These are phyloP conservation scores for Schrankia costaestrigalis DNA, from an alignment of 2,888 invertebrate species.

Conservation along the genomic window DNA sequence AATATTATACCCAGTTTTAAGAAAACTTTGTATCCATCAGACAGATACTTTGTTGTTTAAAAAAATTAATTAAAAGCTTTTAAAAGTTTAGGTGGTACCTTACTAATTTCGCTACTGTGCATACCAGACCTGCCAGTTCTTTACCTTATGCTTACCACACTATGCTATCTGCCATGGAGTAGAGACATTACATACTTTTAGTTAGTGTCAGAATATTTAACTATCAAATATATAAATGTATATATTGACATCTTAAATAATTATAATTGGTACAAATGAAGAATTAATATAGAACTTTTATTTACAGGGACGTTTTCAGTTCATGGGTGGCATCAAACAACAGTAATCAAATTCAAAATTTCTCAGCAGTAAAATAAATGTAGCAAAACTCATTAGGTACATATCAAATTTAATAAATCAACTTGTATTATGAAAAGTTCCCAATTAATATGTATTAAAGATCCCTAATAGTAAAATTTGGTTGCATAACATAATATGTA, in stretches of 20 bases:
- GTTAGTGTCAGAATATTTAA: too few relatives aligned
- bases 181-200: neutral
- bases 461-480: constrained; percentile 8
- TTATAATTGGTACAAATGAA: too few relatives aligned
- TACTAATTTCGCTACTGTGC: too few relatives aligned
- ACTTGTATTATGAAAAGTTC: constrained; percentile 24
- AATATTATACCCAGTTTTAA: too few relatives aligned
- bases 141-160: too few relatives aligned
- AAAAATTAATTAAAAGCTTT: too few relatives aligned
- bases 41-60: too few relatives aligned
- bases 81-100: too few relatives aligned
- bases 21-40: too few relatives aligned
- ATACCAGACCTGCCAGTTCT: too few relatives aligned
- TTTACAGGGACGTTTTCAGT: constrained; percentile 92
- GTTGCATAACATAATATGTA: constrained; percentile 5
- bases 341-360: constrained; percentile 89
- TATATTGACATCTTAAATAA: too few relatives aligned
- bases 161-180: neutral
- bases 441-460: constrained; percentile 18
- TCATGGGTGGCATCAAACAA: constrained; percentile 94
- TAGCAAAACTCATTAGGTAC: constrained; percentile 34
- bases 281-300: constrained; percentile 18
- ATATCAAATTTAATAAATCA: constrained; percentile 50
- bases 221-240: too few relatives aligned
- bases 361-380: constrained; percentile 88